Base-by-base conservation (phyloP, 2,113 vertebrate species). In the Chroicocephalus ridibundus region DNA sequence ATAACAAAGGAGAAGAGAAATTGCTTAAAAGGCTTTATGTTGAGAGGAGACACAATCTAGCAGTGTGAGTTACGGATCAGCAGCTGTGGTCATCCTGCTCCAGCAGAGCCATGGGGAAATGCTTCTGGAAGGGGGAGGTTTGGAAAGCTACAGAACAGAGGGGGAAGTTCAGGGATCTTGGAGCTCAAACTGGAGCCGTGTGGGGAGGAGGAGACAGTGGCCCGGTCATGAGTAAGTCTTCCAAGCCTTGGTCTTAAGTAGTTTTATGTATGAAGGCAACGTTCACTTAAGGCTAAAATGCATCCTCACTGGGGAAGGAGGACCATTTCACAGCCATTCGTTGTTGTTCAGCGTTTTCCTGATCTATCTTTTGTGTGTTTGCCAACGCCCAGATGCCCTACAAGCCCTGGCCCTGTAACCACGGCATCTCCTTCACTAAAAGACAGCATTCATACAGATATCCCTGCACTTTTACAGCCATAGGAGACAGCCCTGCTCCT, bases 71-170 rank as follows among this genome's bases (percentile, higher is more conserved):
- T 69, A 60, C 0, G 5, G 58, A 40, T 26, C 58, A 74, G 68
- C 36, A 71, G 58, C 58, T 80, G 26, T 18, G n/a, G 36, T 72
- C 15, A 13, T 61, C 40, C 75, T 34, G 47, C 75, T 74, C 46
- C 21, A 36, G 27, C 52, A 85, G 65, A 90, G 18, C 19, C 74
- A 17, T 1, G 0, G 2, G 51, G 29, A 46, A 54, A 42, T 0
- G 6, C 18, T 80, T 2, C 0, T 47, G 40, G 22, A 62, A 61
- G 8, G 11, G 8, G 20, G 8, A 58, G 9, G 16, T 34, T 61
- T 88, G 32, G n/a, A 83, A 44, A 84, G 24, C 44, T 80, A 3
- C 7, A 5, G 36, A 69, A 68, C 3, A 1, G 36, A 77, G 36
- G 4, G 19, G 12, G n/a, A 49, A 10, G 11, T 29, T 65, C 57